phyloP scores from a whole-genome alignment of 1,140 invertebrate genomes.

The Asobara japonica region DNA sequence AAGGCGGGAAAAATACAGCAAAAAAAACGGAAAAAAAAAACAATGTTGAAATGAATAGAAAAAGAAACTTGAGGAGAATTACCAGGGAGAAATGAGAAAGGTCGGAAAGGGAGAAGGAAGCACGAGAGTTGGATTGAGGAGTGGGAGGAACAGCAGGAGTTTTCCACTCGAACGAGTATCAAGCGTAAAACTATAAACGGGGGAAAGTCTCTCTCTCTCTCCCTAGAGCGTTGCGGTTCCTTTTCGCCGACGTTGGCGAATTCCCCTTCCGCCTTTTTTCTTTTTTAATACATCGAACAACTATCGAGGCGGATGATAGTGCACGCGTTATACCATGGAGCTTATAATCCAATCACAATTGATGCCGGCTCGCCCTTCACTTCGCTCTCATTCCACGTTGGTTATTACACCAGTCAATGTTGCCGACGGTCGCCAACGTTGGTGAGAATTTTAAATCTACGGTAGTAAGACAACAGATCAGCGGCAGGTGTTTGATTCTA shows the following conservation, averaged over 20 bases:
- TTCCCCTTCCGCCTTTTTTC: not conserved
- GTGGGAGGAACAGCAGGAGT: not conserved
- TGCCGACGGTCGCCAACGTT: not conserved
- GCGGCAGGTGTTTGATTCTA: no score
- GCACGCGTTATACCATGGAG: constrained; percentile 2
- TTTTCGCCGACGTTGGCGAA: not conserved
- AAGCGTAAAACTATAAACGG: constrained; percentile 22
- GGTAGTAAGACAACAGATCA: no score
- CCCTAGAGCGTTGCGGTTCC: not conserved
- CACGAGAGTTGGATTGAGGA: not conserved
- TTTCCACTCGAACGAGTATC: constrained; percentile 20
- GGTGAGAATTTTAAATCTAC: not conserved
- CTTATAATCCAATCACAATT: constrained; percentile 14
- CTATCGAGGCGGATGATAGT: not conserved
- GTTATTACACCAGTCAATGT: not conserved
- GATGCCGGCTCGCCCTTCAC: not conserved
- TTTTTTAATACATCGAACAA: constrained; percentile 1
- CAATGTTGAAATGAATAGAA: constrained; percentile 2
- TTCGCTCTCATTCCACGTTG: not conserved
- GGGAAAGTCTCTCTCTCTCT: constrained; percentile 10
- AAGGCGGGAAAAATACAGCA: not conserved
- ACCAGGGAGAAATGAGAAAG: not conserved
- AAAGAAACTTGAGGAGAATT: not conserved
- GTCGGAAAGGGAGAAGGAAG: not conserved
- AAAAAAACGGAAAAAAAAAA: not conserved